Conservation (phyloP, 2,797 vertebrate species). For the Oceanodroma leucorhoa region DNA sequence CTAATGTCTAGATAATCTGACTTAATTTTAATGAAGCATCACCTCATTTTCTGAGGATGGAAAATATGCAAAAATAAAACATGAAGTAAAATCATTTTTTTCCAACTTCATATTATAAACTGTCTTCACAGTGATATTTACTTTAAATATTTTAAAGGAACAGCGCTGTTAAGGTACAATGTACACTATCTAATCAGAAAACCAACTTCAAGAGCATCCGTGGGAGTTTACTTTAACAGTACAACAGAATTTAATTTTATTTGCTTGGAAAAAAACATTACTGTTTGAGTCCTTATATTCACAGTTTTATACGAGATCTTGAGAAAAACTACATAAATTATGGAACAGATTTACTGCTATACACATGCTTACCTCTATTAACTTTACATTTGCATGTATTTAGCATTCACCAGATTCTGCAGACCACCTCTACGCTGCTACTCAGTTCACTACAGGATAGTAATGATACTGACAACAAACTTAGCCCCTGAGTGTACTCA, state of each 20-base stretch:
- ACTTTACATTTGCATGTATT: not conserved
- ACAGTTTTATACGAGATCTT: not conserved
- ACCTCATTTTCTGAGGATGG: not conserved
- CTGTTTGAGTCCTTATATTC: not conserved
- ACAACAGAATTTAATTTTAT: not conserved
- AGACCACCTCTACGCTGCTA: not conserved
- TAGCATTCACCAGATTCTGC: not conserved
- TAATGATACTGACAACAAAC: not conserved
- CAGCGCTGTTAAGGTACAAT: not conserved
- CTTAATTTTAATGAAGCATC: slow-evolving; percentile 19
- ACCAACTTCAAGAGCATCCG: not conserved
- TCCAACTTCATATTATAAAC: not conserved
- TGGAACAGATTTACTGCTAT: not conserved
- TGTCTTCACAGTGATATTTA: not conserved
- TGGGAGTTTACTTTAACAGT: not conserved
- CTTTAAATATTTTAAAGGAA: slow-evolving; percentile 1
- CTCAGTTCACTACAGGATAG: not conserved
- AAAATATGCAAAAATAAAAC: slow-evolving; percentile 21
- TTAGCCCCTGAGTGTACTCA: not conserved
- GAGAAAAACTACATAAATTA: not conserved
- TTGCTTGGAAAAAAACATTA: not conserved
- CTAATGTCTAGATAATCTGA: not conserved
- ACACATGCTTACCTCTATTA: not conserved
- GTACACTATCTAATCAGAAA: not conserved
- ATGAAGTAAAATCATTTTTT: not conserved